phyloP scores from a whole-genome alignment of 1,140 invertebrate species.

The Pseudomyrmex flavicornis region DNA sequence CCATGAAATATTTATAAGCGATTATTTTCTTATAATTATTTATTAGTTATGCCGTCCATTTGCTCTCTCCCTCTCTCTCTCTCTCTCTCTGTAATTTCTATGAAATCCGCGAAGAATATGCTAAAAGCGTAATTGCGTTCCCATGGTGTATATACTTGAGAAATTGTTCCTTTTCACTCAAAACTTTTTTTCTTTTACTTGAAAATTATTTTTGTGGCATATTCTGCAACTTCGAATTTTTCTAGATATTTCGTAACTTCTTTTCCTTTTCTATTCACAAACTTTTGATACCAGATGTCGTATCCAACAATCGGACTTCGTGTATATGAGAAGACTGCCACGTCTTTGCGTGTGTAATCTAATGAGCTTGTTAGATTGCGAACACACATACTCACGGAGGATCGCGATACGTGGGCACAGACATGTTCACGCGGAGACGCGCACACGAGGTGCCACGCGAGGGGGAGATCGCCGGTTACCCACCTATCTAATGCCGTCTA shows the following conservation, averaged over 20 bases:
- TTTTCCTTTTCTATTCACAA: too few relatives aligned
- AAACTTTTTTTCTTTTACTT: neutral
- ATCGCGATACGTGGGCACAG: constrained; percentile 36
- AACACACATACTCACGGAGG: neutral
- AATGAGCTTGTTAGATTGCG: constrained; percentile 4
- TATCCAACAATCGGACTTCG: too few relatives aligned
- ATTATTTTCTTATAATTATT: constrained; percentile 53
- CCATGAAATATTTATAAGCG: constrained; percentile 49
- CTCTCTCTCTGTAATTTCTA: neutral
- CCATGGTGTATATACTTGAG: neutral
- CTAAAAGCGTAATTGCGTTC: constrained; percentile 18
- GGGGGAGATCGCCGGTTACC: constrained; percentile 34
- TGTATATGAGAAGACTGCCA: too few relatives aligned
- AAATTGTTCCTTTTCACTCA: neutral
- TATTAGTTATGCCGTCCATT: constrained; percentile 33
- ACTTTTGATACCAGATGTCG: too few relatives aligned
- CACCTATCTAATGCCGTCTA: constrained; percentile 40
- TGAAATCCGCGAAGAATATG: constrained; percentile 23
- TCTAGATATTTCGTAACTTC: too few relatives aligned
- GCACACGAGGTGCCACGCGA: neutral
- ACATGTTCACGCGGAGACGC: constrained; percentile 11
- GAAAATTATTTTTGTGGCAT: too few relatives aligned
- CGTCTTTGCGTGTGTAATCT: neutral
- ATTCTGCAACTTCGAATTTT: too few relatives aligned
- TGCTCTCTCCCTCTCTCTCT: neutral